Base-by-base conservation (phyloP, 2,113 vertebrate species). In the Anolis sagrei region DNA sequence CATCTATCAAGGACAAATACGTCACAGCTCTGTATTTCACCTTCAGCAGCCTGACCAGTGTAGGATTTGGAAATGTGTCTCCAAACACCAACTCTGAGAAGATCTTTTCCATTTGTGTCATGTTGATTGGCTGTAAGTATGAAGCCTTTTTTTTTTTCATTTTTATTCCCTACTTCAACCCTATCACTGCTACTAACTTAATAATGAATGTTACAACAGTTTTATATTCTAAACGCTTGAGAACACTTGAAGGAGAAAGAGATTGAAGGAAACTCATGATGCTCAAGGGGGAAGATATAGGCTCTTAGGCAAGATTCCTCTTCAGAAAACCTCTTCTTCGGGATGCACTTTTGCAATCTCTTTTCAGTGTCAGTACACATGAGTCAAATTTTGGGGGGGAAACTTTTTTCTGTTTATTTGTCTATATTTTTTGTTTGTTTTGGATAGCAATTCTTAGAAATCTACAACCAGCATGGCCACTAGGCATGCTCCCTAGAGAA, bases 51-150 rank as follows among this genome's bases (percentile, higher is more conserved):
- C 96, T 99, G 93, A 99, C 99, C 92, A 99, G 99, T 82, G 99
- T 99, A 92, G 99, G 99, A 92, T 99, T 99, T 91, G 99, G 99
- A 92, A 99, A 99, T 88, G 99, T 99, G 90, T 99, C 99, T 82
- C 99, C 99, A 74, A 99, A 99, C 95, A 99, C 98, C 95, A 99
- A 99, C 97, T 99, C 98, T 2, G 98, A 99, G 96, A 99, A 99
- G 97, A 98, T 99, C 90, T 99, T 99, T 94, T 99, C 98, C 90
- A 99, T 99, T 94, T 99, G 98, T 91, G 98, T 99, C 95, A 99
- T 99, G 98, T 91, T 99, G 95, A 99, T 99, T 93, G 99, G 99
- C 94, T 99, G 99, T 99, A 97, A 99, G 99, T 99, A 93, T 91
- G 82, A 90, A 88, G 19, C 19, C 4, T 0, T 84, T 82, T 4